phyloP scores from a whole-genome alignment of 2,113 vertebrate species.

The Theropithecus gelada region DNA sequence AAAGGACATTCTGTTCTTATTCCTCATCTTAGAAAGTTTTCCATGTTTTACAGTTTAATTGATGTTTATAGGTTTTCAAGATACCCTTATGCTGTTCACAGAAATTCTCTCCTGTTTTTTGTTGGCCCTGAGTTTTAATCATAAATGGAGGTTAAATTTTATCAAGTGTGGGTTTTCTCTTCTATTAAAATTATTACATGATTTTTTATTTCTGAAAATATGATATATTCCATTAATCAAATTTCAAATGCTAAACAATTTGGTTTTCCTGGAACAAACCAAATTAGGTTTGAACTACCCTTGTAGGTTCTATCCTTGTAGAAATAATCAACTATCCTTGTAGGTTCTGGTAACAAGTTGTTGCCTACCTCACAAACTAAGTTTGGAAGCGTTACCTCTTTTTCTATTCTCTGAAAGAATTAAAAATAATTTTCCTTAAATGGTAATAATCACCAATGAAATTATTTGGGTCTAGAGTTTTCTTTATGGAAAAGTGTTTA shows the following conservation, averaged over 20 bases:
- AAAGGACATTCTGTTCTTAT: not conserved
- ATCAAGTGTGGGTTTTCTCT: not conserved
- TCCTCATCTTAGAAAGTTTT: not conserved
- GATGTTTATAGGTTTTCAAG: not conserved
- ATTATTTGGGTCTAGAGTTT: not conserved
- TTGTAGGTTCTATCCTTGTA: too few relatives aligned
- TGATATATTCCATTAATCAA: not conserved
- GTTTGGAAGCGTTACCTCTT: not conserved
- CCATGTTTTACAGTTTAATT: not conserved
- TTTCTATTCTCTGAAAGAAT: not conserved
- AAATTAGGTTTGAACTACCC: too few relatives aligned
- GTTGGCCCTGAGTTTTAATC: not conserved
- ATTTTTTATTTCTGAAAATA: not conserved
- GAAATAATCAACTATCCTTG: not conserved
- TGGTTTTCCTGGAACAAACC: not conserved
- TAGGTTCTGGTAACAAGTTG: not conserved
- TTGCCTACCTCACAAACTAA: not conserved
- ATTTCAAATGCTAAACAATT: not conserved
- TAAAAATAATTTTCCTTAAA: not conserved
- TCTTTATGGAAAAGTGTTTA: not conserved
- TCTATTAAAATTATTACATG: not conserved
- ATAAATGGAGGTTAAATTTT: not conserved
- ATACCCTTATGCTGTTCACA: not conserved
- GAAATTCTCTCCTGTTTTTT: not conserved
- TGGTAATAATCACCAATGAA: not conserved